These are phyloP conservation scores for Leptopilina myrica DNA, from an alignment of 2,888 invertebrate species.

Conservation along the genomic window DNA sequence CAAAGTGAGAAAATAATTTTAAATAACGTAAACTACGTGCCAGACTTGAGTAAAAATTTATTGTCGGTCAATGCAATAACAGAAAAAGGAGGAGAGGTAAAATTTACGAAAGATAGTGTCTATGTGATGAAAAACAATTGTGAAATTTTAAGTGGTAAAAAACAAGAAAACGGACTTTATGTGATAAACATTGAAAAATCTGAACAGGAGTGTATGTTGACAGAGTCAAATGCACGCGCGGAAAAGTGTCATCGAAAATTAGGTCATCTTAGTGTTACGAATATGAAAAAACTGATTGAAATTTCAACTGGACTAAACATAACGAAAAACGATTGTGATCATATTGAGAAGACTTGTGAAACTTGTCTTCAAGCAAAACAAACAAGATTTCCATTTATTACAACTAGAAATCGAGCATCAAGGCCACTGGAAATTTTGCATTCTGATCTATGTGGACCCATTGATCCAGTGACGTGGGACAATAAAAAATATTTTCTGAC, in stretches of 20 bases:
- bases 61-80: not conserved
- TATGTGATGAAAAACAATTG: not conserved
- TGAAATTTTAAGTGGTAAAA: not conserved
- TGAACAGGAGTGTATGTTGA: not conserved
- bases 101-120: not conserved
- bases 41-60: not conserved
- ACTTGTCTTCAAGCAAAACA: slow-evolving; percentile 9
- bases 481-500: not conserved
- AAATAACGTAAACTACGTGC: not conserved
- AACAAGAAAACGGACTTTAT: not conserved
- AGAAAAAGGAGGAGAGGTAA: not conserved
- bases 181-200: not conserved
- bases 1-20: not conserved
- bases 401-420: slow-evolving; percentile 3
- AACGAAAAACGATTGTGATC: too few relatives aligned
- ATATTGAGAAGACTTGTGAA: not conserved
- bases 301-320: not conserved
- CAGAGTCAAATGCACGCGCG: not conserved
- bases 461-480: slow-evolving; percentile 8
- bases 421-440: not conserved
- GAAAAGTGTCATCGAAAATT: slow-evolving; percentile 4
- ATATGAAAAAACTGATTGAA: not conserved
- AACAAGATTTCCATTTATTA: not conserved
- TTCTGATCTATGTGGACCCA: slow-evolving; percentile 9
- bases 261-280: not conserved